Percentiles rank a stretch among this genome's conserved stretches.
phyloP scores from a whole-genome alignment of 2,888 invertebrate species.

The Imbricaverruca yamaguchii region DNA sequence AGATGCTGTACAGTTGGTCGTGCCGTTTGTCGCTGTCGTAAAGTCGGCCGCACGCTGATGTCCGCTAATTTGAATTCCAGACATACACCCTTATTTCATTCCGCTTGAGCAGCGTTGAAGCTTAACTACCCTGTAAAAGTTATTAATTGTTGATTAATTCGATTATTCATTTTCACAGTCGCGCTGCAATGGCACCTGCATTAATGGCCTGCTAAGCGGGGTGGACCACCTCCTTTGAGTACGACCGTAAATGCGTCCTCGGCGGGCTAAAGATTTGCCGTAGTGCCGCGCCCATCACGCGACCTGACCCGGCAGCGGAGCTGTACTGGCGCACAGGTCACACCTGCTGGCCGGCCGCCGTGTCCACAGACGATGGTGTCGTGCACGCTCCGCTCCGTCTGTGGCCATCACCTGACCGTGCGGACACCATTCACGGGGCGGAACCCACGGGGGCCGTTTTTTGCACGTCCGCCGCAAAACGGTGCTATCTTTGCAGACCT shows the following conservation, averaged over 20 bases:
- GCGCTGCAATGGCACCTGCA: neutral
- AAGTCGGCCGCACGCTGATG: neutral
- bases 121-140: neutral
- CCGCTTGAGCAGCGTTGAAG: neutral
- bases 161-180: constrained; percentile 10
- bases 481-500: no score
- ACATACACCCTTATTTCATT: neutral
- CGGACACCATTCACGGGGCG: no score
- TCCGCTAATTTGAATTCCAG: neutral
- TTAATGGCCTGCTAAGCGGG: neutral
- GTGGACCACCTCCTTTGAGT: neutral
- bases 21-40: neutral
- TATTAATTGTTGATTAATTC: constrained; percentile 18
- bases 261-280: neutral
- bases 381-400: no score
- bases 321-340: no score
- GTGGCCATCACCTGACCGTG: no score
- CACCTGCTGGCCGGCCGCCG: no score
- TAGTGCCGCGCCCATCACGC: no score
- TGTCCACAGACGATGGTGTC: no score
- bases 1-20: neutral
- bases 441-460: no score
- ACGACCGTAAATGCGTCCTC: neutral
- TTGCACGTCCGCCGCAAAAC: no score
- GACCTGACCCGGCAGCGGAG: no score